Conservation (phyloP, 2,888 invertebrate genomes). For the Ornithoptera alexandrae region DNA sequence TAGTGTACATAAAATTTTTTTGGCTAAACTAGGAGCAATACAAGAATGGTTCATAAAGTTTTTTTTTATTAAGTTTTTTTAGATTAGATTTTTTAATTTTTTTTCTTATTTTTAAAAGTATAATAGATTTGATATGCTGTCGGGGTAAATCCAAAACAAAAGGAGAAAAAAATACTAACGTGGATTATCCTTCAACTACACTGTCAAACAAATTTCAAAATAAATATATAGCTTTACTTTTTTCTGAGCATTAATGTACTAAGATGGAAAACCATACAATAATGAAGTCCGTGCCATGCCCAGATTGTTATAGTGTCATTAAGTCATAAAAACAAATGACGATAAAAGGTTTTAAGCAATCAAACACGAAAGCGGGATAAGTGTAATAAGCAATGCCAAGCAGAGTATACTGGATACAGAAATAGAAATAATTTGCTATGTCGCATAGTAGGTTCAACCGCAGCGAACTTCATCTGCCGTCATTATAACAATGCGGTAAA, state of each 20-base stretch:
- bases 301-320: constrained; percentile 45
- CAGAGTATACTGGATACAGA: constrained; percentile 57
- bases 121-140: too few species aligned
- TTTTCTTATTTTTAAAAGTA: too few species aligned
- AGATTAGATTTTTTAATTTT: too few species aligned
- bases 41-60: too few species aligned
- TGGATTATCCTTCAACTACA: not conserved
- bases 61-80: too few species aligned
- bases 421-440: constrained; percentile 66
- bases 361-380: constrained; percentile 49
- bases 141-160: too few species aligned
- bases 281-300: constrained; percentile 34
- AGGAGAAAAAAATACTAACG: too few species aligned
- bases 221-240: not conserved
- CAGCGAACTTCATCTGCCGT: constrained; percentile 39
- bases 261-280: constrained; percentile 17
- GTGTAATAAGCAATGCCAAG: constrained; percentile 59
- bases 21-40: too few species aligned
- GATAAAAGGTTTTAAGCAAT: constrained; percentile 53
- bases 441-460: constrained; percentile 55
- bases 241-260: not conserved
- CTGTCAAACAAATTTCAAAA: not conserved
- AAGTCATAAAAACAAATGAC: constrained; percentile 53
- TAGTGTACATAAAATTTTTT: not conserved
- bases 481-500: constrained; percentile 17